Conservation (phyloP, 2,888 invertebrate genomes). For the Ectemnius continuus region DNA sequence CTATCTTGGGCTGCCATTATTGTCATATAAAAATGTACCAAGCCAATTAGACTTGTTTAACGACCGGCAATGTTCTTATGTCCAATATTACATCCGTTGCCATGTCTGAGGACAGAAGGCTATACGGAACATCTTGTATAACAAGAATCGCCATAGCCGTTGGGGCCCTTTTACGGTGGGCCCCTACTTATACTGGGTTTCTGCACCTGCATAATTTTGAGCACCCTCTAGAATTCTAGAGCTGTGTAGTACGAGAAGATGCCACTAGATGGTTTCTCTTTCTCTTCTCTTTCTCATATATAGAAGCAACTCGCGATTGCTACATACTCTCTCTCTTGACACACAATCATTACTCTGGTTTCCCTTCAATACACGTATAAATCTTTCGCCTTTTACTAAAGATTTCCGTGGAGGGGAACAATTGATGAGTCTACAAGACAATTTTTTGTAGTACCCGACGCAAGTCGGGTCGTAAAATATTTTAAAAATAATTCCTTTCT, state of each 20-base stretch:
- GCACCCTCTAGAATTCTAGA: too few relatives aligned
- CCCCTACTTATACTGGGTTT: too few relatives aligned
- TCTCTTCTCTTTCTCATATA: background rate
- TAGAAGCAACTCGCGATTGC: background rate
- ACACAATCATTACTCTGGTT: conserved; percentile 68
- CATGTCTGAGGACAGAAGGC: too few relatives aligned
- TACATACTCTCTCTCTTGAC: background rate
- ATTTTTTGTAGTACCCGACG: conserved; percentile 70
- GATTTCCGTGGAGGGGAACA: conserved; percentile 75
- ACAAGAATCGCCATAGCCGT: too few relatives aligned
- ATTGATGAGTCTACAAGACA: conserved; percentile 69
- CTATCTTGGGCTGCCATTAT: too few relatives aligned
- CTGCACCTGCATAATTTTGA: too few relatives aligned
- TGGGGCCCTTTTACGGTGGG: too few relatives aligned
- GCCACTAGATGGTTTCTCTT: background rate
- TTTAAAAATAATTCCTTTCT: conserved; percentile 1
- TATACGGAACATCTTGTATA: too few relatives aligned
- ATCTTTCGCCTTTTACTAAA: conserved; percentile 80
- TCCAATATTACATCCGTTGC: too few relatives aligned
- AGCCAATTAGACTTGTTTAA: too few relatives aligned
- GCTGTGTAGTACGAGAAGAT: background rate
- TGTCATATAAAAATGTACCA: too few relatives aligned
- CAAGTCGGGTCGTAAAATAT: conserved; percentile 60
- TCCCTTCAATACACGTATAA: conserved; percentile 78
- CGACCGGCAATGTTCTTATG: too few relatives aligned